Percentiles rank a stretch among this genome's conserved stretches.
These are phyloP conservation scores for Strix aluco DNA, from an alignment of 2,113 vertebrate species.

Conservation along the genomic window DNA sequence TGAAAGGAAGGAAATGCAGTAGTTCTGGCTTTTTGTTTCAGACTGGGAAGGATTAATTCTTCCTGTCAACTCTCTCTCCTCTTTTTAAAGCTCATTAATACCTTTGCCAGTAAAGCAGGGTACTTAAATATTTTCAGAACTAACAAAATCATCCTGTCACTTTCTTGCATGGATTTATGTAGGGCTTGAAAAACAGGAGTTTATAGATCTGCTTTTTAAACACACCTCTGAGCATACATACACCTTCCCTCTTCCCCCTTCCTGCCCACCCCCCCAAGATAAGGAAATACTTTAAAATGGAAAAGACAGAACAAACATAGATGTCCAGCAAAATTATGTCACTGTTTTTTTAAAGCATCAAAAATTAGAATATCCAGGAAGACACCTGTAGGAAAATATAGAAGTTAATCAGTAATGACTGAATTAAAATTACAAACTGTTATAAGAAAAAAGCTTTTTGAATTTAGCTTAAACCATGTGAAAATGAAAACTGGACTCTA, in stretches of 20 bases:
- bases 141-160: neutral
- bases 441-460: neutral
- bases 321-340: neutral
- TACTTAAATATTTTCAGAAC: neutral
- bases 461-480: neutral
- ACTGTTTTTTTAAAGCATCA: neutral
- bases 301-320: neutral
- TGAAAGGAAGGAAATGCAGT: constrained; percentile 69
- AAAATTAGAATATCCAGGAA: neutral
- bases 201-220: neutral
- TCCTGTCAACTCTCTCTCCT: constrained; percentile 31
- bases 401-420: neutral
- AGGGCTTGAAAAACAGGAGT: neutral
- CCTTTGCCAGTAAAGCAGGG: neutral
- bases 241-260: neutral
- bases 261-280: fast-evolving
- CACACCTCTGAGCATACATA: neutral
- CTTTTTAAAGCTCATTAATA: constrained; percentile 45
- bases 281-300: neutral
- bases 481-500: neutral
- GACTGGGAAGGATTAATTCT: constrained; percentile 38
- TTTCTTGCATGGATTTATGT: neutral
- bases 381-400: neutral
- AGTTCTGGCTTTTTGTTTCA: constrained; percentile 48
- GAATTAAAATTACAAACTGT: neutral